Conservation (phyloP, 2,113 vertebrate species). For the Larimichthys crocea region DNA sequence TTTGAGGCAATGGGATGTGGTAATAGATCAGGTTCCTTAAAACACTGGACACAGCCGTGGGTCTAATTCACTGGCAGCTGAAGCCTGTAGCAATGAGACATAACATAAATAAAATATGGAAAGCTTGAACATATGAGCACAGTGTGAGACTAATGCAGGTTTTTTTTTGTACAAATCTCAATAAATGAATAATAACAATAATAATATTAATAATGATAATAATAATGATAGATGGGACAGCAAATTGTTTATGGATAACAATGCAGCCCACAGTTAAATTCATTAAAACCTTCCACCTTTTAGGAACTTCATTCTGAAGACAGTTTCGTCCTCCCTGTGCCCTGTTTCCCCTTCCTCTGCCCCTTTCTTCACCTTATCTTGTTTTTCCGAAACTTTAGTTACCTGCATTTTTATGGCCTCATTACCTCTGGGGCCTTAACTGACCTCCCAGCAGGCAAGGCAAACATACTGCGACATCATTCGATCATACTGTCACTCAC, state of each 20-base stretch:
- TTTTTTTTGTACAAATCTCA: conserved; percentile 27
- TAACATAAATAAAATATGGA: conserved; percentile 15
- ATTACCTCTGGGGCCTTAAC: conserved; percentile 72
- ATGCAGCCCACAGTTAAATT: conserved; percentile 23
- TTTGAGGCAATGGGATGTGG: conserved; percentile 29
- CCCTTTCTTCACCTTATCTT: conserved; percentile 45
- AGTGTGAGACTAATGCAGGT: conserved; percentile 30
- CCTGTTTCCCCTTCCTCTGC: conserved; percentile 5
- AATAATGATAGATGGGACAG: conserved; percentile 37
- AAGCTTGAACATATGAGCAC: background rate
- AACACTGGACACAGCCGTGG: background rate
- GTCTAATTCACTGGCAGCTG: background rate
- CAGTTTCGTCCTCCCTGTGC: conserved; percentile 1
- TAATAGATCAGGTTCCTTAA: conserved; percentile 28
- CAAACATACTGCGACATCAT: conserved; percentile 69
- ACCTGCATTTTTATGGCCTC: conserved; percentile 78
- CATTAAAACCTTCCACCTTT: conserved; percentile 16
- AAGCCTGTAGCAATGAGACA: conserved; percentile 10
- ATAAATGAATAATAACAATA: conserved; percentile 3
- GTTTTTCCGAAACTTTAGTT: conserved; percentile 51
- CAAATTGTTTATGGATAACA: conserved; percentile 19
- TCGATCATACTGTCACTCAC: conserved; percentile 78
- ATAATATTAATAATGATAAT: background rate
- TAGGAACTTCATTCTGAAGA: conserved; percentile 10
- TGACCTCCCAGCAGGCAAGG: conserved; percentile 60